A percentile compares a stretch with the other conserved stretches of the same genome.
Evolutionary conservation across 2,888 invertebrate species (phyloP).

Genomic region (Hemaris fuciformis): DNA sequence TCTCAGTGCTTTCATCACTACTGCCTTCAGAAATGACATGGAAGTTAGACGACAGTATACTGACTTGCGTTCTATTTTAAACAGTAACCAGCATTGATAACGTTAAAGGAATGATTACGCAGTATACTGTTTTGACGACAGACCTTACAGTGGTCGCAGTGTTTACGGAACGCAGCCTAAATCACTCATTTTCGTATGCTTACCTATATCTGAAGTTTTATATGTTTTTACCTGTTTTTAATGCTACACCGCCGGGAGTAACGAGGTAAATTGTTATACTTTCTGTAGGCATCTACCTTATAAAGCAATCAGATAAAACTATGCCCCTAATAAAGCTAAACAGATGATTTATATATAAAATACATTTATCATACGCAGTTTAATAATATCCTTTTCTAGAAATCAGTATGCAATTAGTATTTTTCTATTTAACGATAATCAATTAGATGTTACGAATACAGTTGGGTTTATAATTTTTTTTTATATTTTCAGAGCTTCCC

Average conservation of each 20-base stretch:
- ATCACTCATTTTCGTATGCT: background rate
- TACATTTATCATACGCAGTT: background rate
- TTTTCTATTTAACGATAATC: no score
- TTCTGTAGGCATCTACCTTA: background rate
- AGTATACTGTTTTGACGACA: no score
- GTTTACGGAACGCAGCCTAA: no score
- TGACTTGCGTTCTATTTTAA: no score
- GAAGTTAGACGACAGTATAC: no score
- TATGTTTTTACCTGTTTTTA: conserved; percentile 5
- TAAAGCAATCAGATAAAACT: background rate
- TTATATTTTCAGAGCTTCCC: conserved; percentile 80
- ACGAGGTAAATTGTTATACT: conserved; percentile 19
- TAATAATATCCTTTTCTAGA: background rate
- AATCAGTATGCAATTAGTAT: background rate
- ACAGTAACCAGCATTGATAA: no score
- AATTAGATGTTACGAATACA: no score
- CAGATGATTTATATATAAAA: background rate
- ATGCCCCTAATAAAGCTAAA: background rate
- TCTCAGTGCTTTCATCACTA: no score
- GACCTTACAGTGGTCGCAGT: no score
- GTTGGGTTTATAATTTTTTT: no score
- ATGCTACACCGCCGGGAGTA: conserved; percentile 17
- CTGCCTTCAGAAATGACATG: no score
- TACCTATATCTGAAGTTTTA: background rate
- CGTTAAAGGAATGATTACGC: no score